Conservation (phyloP, 1,140 invertebrate species). For the Drosophila parvula region DNA sequence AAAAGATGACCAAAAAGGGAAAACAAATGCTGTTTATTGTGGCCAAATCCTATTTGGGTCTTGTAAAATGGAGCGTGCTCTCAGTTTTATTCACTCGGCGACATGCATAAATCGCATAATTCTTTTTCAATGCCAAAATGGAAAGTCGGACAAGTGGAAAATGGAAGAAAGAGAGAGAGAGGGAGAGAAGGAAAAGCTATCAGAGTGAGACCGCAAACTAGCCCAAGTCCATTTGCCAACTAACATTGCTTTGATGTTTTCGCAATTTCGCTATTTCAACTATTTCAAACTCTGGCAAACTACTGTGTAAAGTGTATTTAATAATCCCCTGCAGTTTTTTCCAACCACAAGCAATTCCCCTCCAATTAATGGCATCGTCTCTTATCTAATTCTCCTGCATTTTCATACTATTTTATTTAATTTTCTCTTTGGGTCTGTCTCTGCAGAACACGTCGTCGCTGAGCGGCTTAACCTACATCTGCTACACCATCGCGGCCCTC, state of each 20-base stretch:
- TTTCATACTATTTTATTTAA: constrained; percentile 19
- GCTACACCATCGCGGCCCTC: constrained; percentile 72
- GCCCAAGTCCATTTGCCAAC: constrained; percentile 36
- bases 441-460: constrained; percentile 73
- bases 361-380: constrained; percentile 51
- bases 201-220: constrained; percentile 33
- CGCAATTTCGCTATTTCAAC: constrained; percentile 17
- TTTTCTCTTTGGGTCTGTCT: background rate
- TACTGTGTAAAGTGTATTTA: constrained; percentile 16
- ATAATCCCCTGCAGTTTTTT: constrained; percentile 26
- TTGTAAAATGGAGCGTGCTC: constrained; percentile 37
- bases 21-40: constrained; percentile 32
- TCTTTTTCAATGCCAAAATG: constrained; percentile 37
- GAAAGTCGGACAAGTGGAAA: constrained; percentile 31
- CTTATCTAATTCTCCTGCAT: constrained; percentile 30
- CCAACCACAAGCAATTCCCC: constrained; percentile 26
- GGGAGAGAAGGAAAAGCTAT: constrained; percentile 22
- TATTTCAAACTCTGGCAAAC: constrained; percentile 15
- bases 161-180: background rate
- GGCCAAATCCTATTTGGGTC: constrained; percentile 25
- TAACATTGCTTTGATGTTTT: constrained; percentile 34
- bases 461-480: constrained; percentile 79
- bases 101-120: constrained; percentile 45
- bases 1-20: background rate
- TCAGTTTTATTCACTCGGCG: constrained; percentile 28